phyloP scores from a whole-genome alignment of 2,797 vertebrate species.

The Australoheros facetus region DNA sequence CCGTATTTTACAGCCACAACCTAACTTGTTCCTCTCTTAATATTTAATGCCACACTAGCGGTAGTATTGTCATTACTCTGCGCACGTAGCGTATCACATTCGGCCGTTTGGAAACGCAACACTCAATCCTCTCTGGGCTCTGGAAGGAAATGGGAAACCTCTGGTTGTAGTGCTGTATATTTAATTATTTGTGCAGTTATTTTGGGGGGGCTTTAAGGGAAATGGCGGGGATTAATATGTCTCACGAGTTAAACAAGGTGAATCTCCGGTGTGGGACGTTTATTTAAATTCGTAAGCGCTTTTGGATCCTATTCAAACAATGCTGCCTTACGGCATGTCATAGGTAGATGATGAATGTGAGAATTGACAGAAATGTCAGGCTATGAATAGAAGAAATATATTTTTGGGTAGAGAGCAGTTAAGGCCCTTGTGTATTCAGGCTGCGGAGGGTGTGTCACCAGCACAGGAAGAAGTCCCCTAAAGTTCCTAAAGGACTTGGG shows the following conservation, averaged over 20 bases:
- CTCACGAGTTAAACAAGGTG: constrained; percentile 10
- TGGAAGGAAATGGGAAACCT: constrained; percentile 78
- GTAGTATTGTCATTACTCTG: constrained; percentile 79
- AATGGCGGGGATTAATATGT: constrained; percentile 58
- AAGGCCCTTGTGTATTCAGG: constrained; percentile 19
- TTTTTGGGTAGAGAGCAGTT: constrained; percentile 14
- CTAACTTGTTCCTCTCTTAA: constrained; percentile 83
- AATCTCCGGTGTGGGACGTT: constrained; percentile 49
- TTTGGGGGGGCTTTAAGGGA: constrained; percentile 49
- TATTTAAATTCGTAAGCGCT: constrained; percentile 47
- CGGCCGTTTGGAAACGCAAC: constrained; percentile 79
- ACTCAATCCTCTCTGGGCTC: constrained; percentile 68
- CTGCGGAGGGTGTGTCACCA: constrained; percentile 70
- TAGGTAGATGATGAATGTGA: constrained; percentile 68
- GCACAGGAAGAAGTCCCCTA: constrained; percentile 59
- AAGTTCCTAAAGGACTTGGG: constrained; percentile 17
- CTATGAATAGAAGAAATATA: constrained; percentile 32
- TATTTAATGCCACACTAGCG: constrained; percentile 81
- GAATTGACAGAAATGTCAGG: constrained; percentile 45
- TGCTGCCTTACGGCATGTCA: constrained; percentile 16
- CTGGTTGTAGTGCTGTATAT: constrained; percentile 64
- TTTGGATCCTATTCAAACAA: constrained; percentile 22
- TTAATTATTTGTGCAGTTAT: constrained; percentile 73
- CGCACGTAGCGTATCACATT: constrained; percentile 80
- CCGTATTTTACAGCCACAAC: constrained; percentile 68